Percentiles rank a stretch among this genome's conserved stretches.
Conservation (phyloP, 2,113 vertebrate genomes). For the Elgaria multicarinata region DNA sequence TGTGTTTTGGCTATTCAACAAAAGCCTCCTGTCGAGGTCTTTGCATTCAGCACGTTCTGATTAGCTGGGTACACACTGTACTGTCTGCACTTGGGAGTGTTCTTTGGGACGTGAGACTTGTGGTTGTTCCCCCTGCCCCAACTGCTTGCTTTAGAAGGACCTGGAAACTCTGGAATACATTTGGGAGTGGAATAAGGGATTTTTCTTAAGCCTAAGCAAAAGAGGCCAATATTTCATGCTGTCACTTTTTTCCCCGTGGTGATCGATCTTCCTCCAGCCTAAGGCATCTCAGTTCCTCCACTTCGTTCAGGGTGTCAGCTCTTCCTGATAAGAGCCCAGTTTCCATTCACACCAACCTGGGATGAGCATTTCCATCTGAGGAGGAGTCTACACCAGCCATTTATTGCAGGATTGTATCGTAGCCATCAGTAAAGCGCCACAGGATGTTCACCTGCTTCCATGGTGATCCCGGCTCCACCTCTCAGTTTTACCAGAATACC, state of each 20-base stretch:
- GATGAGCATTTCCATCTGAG: background rate
- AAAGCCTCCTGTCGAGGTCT: background rate
- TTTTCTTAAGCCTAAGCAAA: background rate
- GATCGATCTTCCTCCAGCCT: background rate
- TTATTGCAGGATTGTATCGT: too few relatives aligned
- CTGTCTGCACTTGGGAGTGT: background rate
- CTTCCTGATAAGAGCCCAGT: background rate
- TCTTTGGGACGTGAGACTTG: background rate
- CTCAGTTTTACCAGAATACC: too few relatives aligned
- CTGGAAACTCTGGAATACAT: background rate
- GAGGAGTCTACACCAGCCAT: too few relatives aligned
- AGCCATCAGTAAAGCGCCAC: too few relatives aligned
- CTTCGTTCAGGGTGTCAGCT: background rate
- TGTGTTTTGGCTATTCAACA: conserved; percentile 1
- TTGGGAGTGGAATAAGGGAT: background rate
- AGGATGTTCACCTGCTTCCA: too few relatives aligned
- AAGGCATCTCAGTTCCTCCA: background rate
- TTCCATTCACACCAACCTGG: background rate
- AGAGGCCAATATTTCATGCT: background rate
- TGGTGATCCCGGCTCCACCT: too few relatives aligned
- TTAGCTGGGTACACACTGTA: conserved; percentile 18
- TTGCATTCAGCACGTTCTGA: background rate
- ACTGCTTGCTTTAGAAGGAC: background rate
- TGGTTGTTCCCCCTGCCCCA: background rate
- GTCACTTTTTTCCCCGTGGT: background rate